Percentiles rank a stretch among this genome's conserved stretches.
Conservation (phyloP, 2,888 invertebrate species). For the Chrysodeixis includens region DNA sequence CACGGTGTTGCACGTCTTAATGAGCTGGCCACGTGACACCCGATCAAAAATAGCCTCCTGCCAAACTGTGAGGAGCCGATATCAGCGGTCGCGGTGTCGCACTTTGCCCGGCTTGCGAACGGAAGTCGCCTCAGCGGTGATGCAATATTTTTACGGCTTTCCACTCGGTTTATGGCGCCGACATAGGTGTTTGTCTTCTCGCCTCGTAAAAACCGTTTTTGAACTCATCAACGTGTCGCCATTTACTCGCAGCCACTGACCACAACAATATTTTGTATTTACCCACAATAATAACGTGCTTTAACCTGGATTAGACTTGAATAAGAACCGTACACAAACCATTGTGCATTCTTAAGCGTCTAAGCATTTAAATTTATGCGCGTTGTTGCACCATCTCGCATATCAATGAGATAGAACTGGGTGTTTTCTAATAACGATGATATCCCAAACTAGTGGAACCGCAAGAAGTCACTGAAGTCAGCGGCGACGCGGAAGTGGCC, state of each 20-base stretch:
- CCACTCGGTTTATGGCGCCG: constrained; percentile 40
- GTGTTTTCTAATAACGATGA: constrained; percentile 50
- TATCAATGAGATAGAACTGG: constrained; percentile 49
- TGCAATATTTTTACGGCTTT: constrained; percentile 59
- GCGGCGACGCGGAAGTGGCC: constrained; percentile 67
- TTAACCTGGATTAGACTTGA: not conserved
- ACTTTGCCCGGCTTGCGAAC: constrained; percentile 51
- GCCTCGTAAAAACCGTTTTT: constrained; percentile 35
- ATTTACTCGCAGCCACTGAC: not conserved
- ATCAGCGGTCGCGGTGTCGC: constrained; percentile 53
- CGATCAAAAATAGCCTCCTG: constrained; percentile 57
- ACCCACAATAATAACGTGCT: not conserved
- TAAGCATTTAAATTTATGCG: constrained; percentile 36
- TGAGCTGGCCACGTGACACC: constrained; percentile 55
- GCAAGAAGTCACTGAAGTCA: constrained; percentile 43
- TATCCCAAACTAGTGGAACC: constrained; percentile 50
- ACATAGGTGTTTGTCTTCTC: constrained; percentile 42
- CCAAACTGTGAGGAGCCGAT: constrained; percentile 47
- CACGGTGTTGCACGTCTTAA: constrained; percentile 51
- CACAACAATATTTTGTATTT: not conserved
- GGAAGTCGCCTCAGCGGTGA: constrained; percentile 55
- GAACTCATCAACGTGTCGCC: constrained; percentile 10
- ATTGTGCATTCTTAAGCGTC: constrained; percentile 25
- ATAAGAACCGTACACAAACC: constrained; percentile 8
- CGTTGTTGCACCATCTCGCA: constrained; percentile 33